Conservation (phyloP, 2,888 invertebrate genomes). For the Brachycybe producta region DNA sequence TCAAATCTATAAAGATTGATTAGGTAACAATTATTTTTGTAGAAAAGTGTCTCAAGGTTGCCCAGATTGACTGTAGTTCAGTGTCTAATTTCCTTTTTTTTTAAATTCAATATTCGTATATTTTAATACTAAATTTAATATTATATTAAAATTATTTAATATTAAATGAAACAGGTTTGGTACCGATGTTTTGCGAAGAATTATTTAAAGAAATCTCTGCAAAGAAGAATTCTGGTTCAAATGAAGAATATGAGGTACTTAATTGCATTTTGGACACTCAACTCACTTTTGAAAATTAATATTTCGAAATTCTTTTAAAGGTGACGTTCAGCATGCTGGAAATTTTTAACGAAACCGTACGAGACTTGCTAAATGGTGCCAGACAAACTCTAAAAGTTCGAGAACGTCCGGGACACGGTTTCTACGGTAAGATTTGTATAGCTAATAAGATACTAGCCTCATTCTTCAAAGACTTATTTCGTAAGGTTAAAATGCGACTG, state of each 20-base stretch:
- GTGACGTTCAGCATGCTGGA: conserved; percentile 45
- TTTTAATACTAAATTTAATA: conserved; percentile 11
- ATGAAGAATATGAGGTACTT: conserved; percentile 32
- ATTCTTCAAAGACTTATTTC: conserved; percentile 9
- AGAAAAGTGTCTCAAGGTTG: too few relatives aligned
- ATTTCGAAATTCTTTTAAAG: conserved; percentile 25
- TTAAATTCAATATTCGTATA: too few relatives aligned
- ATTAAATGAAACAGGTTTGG: conserved; percentile 35
- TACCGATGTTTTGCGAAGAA: conserved; percentile 42
- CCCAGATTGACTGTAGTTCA: too few relatives aligned
- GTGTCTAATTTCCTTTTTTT: too few relatives aligned
- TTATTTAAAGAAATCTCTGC: conserved; percentile 40
- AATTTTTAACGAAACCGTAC: conserved; percentile 45
- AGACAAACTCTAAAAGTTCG: conserved; percentile 41
- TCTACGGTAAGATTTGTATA: conserved; percentile 37
- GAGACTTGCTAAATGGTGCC: conserved; percentile 39
- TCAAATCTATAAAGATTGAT: too few relatives aligned
- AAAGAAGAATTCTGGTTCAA: conserved; percentile 30
- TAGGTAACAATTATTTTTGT: too few relatives aligned
- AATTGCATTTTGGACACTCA: conserved; percentile 17
- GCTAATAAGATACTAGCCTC: background rate
- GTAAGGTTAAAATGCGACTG: too few relatives aligned
- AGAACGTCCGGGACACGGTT: conserved; percentile 44
- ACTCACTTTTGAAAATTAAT: background rate
- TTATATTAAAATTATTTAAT: background rate